phyloP scores from a whole-genome alignment of 2,113 vertebrate species.

The Oncorhynchus gorbuscha region DNA sequence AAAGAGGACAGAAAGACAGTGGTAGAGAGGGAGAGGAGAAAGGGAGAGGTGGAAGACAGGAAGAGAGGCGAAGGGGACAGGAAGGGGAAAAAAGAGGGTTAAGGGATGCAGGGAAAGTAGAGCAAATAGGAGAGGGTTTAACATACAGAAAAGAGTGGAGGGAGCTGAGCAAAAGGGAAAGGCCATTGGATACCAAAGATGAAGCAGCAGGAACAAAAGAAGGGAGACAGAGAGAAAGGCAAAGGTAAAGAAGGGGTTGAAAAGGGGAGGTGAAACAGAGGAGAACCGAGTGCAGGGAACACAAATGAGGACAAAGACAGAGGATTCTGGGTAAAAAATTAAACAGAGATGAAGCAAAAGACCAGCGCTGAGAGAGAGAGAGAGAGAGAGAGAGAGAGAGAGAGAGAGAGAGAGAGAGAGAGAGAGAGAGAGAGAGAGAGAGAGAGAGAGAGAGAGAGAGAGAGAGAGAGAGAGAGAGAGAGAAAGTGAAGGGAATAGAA shows the following conservation, averaged over 20 bases:
- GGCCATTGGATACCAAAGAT: background rate
- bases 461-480: too few species aligned
- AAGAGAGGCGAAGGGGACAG: background rate
- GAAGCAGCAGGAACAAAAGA: background rate
- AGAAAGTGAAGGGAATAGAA: background rate
- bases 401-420: too few species aligned
- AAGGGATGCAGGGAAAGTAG: slow-evolving; percentile 3
- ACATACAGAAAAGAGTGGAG: background rate
- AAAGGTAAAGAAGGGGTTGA: background rate
- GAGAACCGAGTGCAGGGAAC: too few species aligned
- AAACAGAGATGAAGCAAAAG: too few species aligned
- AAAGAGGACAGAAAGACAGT: background rate
- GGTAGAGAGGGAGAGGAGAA: background rate
- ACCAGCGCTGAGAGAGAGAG: too few species aligned
- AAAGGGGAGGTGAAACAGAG: too few species aligned
- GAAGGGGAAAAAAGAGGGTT: slow-evolving; percentile 9
- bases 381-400: too few species aligned
- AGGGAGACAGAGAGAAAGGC: background rate
- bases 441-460: too few species aligned
- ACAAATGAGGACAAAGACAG: too few species aligned
- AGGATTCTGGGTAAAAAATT: too few species aligned
- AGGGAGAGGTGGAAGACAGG: background rate
- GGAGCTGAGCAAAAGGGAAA: background rate
- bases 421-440: too few species aligned
- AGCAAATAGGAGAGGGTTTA: background rate